Percentiles rank a stretch among this genome's conserved stretches.
Evolutionary conservation across 2,113 vertebrate species (phyloP).

Genomic region (Brachyhypopomus occidentalis): DNA sequence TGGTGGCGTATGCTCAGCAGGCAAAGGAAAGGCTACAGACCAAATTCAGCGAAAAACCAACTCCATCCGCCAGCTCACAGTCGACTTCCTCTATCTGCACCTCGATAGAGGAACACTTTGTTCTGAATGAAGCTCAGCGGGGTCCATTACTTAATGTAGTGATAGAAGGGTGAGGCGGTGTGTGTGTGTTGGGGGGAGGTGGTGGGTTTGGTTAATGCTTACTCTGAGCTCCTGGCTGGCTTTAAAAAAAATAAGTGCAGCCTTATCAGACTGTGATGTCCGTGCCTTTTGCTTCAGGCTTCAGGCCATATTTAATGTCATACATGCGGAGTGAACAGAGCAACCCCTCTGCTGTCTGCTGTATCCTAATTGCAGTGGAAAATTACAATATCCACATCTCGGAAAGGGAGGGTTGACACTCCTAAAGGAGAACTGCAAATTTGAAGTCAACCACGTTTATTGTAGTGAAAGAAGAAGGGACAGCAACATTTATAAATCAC

Average conservation of each 20-base stretch:
- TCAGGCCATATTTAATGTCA: no score
- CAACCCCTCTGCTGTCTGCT: no score
- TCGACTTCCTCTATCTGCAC: conserved; percentile 75
- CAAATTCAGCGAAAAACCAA: conserved; percentile 84
- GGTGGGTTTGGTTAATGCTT: no score
- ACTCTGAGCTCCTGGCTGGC: no score
- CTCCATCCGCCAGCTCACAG: conserved; percentile 65
- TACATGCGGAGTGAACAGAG: no score
- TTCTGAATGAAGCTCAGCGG: conserved; percentile 59
- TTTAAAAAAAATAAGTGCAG: no score
- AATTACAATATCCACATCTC: background rate
- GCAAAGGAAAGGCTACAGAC: conserved; percentile 25
- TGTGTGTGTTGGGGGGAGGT: no score
- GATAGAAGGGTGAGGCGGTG: conserved; percentile 11
- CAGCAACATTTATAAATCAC: conserved; percentile 48
- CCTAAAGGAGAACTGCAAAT: background rate
- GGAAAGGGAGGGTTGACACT: background rate
- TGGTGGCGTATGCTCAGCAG: conserved; percentile 51
- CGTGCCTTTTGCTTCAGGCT: no score
- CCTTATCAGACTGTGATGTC: no score
- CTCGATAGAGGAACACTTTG: conserved; percentile 68
- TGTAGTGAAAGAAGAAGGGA: conserved; percentile 79
- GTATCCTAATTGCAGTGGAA: background rate
- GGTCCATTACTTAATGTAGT: conserved; percentile 56
- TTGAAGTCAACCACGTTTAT: conserved; percentile 68